A percentile compares a stretch with the other conserved stretches of the same genome.
Evolutionary conservation across 1,140 invertebrate species (phyloP).

Genomic region (Dendroctonus ponderosae): DNA sequence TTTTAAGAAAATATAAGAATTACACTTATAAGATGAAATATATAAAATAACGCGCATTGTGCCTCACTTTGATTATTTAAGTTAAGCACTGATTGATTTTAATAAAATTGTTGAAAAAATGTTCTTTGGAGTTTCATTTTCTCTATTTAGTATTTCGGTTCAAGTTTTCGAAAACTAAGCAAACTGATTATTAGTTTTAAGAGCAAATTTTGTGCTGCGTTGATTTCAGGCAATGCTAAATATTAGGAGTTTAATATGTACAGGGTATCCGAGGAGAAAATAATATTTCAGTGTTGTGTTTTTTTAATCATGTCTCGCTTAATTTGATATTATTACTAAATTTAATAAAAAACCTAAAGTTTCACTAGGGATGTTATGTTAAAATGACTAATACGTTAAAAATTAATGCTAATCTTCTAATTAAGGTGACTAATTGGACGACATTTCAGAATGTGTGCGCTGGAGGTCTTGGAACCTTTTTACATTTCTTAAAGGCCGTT

Average conservation of each 20-base stretch:
- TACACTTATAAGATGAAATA: constrained; percentile 19
- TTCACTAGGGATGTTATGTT: no score
- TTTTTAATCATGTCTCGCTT: background rate
- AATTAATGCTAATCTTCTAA: no score
- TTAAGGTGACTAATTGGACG: no score
- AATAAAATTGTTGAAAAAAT: constrained; percentile 48
- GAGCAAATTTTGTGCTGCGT: background rate
- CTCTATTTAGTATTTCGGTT: background rate
- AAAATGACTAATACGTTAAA: no score
- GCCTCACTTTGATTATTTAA: constrained; percentile 50
- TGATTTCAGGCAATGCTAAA: background rate
- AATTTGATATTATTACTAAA: no score
- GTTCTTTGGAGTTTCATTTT: constrained; percentile 17
- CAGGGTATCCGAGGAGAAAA: no score
- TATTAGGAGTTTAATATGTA: no score
- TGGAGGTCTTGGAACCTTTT: no score
- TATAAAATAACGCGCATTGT: constrained; percentile 45
- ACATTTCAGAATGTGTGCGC: background rate
- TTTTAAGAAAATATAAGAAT: constrained; percentile 33
- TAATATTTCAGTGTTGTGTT: background rate
- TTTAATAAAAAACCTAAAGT: no score
- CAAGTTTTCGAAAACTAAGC: background rate
- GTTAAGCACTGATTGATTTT: constrained; percentile 50
- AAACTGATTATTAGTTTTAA: background rate
- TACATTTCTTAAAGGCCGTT: no score